phyloP scores from a whole-genome alignment of 2,888 invertebrate species.

The Drosophila infuscata region DNA sequence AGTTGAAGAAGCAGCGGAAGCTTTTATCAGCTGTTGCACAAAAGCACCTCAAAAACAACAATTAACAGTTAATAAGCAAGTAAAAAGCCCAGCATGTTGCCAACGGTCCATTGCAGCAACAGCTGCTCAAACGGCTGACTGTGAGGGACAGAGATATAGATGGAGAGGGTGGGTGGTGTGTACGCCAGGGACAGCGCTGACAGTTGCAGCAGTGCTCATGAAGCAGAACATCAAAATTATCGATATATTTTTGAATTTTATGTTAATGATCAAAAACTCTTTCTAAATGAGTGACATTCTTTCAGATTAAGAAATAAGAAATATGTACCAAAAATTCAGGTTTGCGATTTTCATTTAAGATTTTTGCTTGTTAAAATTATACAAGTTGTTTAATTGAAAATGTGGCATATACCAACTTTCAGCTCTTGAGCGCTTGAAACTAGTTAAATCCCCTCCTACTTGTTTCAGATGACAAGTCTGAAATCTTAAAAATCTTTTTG shows the following conservation, averaged over 20 bases:
- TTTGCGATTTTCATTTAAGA: background rate
- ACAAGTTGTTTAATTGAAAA: background rate
- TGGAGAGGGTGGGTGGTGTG: background rate
- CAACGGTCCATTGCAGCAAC: constrained; percentile 30
- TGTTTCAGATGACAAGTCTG: constrained; percentile 14
- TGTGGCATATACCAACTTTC: constrained; percentile 14
- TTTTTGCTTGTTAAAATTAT: no score
- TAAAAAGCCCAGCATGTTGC: constrained; percentile 49
- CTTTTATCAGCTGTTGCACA: constrained; percentile 28
- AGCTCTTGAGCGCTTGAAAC: constrained; percentile 17
- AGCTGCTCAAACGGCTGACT: constrained; percentile 56
- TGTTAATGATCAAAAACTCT: background rate
- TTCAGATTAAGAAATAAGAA: no score
- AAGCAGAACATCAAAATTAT: background rate
- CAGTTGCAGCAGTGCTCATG: background rate
- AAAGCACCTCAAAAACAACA: constrained; percentile 3
- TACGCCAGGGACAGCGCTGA: constrained; percentile 6
- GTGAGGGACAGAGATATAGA: background rate
- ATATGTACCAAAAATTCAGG: background rate
- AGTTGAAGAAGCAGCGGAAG: constrained; percentile 26
- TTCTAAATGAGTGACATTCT: background rate
- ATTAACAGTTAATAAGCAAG: constrained; percentile 32
- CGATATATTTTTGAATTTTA: no score
- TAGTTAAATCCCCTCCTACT: constrained; percentile 29
- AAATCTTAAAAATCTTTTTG: constrained; percentile 19